phyloP scores from a whole-genome alignment of 37 sponge, comb jelly and placozoan species.

The Petrosia ficiformis region DNA sequence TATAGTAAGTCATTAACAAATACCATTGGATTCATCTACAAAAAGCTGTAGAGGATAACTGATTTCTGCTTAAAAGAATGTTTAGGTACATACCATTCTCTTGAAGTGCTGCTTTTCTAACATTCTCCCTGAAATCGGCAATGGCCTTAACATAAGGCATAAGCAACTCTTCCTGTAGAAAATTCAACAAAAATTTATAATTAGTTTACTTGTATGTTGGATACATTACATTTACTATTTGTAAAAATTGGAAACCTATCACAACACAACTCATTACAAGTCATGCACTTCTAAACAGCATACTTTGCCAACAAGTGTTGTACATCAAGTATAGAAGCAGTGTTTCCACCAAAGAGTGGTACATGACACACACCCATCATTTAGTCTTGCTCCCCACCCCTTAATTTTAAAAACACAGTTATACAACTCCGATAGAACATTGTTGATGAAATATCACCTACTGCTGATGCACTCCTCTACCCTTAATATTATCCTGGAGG shows the following conservation, averaged over 20 bases:
- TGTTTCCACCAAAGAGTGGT: too few relatives aligned
- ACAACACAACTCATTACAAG: too few relatives aligned
- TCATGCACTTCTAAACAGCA: too few relatives aligned
- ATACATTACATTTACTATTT: neutral
- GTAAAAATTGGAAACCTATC: neutral
- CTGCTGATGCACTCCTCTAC: too few relatives aligned
- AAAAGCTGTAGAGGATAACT: neutral
- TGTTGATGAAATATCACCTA: too few relatives aligned
- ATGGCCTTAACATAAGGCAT: constrained; percentile 65
- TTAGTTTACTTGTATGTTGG: neutral
- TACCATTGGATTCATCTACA: neutral
- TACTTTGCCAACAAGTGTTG: too few relatives aligned
- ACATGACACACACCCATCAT: too few relatives aligned
- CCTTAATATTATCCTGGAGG: too few relatives aligned
- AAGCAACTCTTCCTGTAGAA: constrained; percentile 44
- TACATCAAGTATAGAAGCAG: too few relatives aligned
- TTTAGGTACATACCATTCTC: constrained; percentile 23
- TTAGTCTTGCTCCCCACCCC: too few relatives aligned
- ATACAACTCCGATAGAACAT: too few relatives aligned
- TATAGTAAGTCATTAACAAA: neutral
- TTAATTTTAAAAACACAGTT: too few relatives aligned
- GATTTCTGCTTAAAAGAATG: neutral
- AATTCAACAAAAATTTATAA: neutral
- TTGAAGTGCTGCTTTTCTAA: constrained; percentile 63
- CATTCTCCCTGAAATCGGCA: constrained; percentile 87